Base-by-base conservation (phyloP, 2,888 invertebrate genomes). In the Calliopum simillimum region DNA sequence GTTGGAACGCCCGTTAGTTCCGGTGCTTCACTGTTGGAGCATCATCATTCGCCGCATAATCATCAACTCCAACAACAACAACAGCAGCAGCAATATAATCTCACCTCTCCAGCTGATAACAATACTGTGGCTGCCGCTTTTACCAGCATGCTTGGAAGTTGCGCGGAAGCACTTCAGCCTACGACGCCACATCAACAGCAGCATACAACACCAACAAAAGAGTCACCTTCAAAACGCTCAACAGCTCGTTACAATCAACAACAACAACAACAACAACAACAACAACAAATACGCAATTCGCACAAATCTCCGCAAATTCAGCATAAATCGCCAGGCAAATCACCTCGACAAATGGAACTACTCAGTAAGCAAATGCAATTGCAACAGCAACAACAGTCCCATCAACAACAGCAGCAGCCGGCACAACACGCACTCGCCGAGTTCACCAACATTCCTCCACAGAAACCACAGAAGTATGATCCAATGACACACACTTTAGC, bases 281-380 rank as follows among this genome's bases (percentile, higher is more conserved):
- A 79, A 46, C 77, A 77, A 62, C 75, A 76, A 16, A 68, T 73
- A 33, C 79, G 78, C 21, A 77, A 75, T 51, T 75, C 80, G 8
- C 85, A 83, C 66, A 84, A 93, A 84, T 92, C 92, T 0, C 92
- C 92, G 0, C 85, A 85, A 75, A 71, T 85, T 69, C 82, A 80
- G 47, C 90, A 90, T 1, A 92, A 91, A 79, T 90, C 90, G 16
- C 90, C 91, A 1, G 90, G 89, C 16, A 92, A 92, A 80, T 92
- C 92, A 1, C 93, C 93, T 0, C 88, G 90, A 74, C 91, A 91
- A 78, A 86, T 85, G 76, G 90, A 91, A 61, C 72, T 79, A 59
- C 76, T 82, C 23, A 80, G 74, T 63, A 81, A 82, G 64, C 81
- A 81, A 69, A 74, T 79, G 67, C 78, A 70, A 61, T 76, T 77